These are phyloP conservation scores for Drosophila aff. DNA, from an alignment of 1,140 invertebrate species.

Conservation along the genomic window DNA sequence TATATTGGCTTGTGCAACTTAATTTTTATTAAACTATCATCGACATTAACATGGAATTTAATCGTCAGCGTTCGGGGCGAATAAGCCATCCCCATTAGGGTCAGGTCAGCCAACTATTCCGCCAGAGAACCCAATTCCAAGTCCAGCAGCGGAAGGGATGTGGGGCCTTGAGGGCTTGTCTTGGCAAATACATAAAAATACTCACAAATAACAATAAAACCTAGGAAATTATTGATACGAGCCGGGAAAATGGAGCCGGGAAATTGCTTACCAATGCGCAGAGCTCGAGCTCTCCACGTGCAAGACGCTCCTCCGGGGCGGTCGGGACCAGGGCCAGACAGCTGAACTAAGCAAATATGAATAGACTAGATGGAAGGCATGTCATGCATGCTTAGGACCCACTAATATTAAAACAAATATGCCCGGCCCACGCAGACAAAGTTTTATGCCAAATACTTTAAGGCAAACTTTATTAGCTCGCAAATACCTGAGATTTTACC, in stretches of 20 bases:
- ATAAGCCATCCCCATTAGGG: conserved; percentile 20
- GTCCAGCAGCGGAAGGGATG: not conserved
- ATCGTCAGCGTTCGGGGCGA: conserved; percentile 3
- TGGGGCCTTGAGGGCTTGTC: conserved; percentile 1
- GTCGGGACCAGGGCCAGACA: conserved; percentile 10
- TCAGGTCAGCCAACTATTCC: conserved; percentile 1
- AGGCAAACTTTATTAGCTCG: conserved; percentile 80
- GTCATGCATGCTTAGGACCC: conserved; percentile 63
- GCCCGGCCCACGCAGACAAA: conserved; percentile 40
- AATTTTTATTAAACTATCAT: conserved; percentile 20
- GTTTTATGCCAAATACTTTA: conserved; percentile 75
- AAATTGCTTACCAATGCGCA: conserved; percentile 68
- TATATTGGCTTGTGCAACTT: conserved; percentile 4
- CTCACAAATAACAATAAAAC: conserved; percentile 80
- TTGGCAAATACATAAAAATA: conserved; percentile 74
- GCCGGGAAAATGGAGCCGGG: conserved; percentile 14
- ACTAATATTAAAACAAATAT: conserved; percentile 82
- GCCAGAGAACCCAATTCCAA: conserved; percentile 12
- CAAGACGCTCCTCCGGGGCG: not conserved
- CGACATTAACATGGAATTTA: conserved; percentile 32
- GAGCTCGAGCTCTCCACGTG: conserved; percentile 28
- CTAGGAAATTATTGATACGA: conserved; percentile 80
- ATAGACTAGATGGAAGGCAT: conserved; percentile 56
- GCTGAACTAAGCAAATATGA: conserved; percentile 70
- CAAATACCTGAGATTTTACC: conserved; percentile 79